These are phyloP conservation scores for Lophura nycthemera DNA, from an alignment of 2,113 vertebrate genomes.

Conservation along the genomic window DNA sequence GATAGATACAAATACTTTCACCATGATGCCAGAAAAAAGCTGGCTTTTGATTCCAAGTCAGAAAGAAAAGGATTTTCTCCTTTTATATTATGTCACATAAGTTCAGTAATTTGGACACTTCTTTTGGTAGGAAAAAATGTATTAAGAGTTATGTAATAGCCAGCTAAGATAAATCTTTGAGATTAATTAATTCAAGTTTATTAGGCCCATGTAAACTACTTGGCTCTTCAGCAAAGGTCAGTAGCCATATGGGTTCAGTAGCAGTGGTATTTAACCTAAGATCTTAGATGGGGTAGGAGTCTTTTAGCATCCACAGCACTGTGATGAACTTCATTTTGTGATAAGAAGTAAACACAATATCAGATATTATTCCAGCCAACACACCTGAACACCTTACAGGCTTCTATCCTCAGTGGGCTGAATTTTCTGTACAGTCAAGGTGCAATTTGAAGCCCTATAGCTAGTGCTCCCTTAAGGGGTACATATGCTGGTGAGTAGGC, in stretches of 20 bases:
- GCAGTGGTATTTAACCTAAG: constrained; percentile 1
- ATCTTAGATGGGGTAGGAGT: constrained; percentile 18
- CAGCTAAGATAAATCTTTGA: constrained; percentile 10
- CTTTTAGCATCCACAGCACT: not conserved
- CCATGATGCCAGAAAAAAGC: not conserved
- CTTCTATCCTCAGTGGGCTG: not conserved
- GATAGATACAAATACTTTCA: not conserved
- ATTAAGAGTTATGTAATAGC: constrained; percentile 9
- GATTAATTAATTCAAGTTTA: constrained; percentile 33
- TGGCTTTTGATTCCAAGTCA: not conserved
- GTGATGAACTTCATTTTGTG: not conserved
- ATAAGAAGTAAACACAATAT: not conserved
- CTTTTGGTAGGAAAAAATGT: not conserved
- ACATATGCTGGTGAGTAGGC: not conserved
- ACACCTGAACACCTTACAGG: not conserved
- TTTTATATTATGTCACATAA: not conserved
- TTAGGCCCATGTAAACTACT: not conserved
- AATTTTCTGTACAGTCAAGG: not conserved
- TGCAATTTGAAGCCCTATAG: not conserved
- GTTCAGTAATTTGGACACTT: not conserved
- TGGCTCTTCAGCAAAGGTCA: constrained; percentile 26
- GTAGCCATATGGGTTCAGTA: not conserved
- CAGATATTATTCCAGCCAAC: not conserved
- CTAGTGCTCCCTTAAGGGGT: not conserved
- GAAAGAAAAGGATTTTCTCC: not conserved